Evolutionary conservation across 2,797 vertebrate genomes (phyloP), one percentile per base, ranked within the genome.

Genomic region (Microctenopoma lineatum): DNA sequence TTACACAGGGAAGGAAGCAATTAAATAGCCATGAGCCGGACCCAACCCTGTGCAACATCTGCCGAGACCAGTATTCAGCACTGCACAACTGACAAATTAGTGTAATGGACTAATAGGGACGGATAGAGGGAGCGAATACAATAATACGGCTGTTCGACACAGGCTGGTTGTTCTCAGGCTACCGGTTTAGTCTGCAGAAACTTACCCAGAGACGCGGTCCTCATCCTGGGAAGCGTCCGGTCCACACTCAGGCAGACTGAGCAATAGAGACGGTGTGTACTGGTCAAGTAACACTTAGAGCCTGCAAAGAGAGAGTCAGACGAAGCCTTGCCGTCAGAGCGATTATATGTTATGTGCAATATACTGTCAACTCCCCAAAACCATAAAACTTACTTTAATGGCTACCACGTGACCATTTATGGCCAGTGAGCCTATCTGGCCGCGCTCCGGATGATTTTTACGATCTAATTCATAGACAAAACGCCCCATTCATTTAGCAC

Each of bases 311-410:
- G 95, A 96, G 95, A 97, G 94, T 96, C 96, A 97, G 96, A 96
- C 96, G 95, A 94, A 96, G 96, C 96, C 95, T 95, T 94, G 94
- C 93, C 84, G 95, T 97, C 96, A 96, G 94, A 95, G 95, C 94
- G 96, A 99, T 98, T 99, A 98, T 98, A 98, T 97, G 96, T 98
- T 98, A 99, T 97, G 97, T 96, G 96, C 96, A 96, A 98, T 97
- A 98, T 97, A 98, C 96, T 97, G 97, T 98, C 98, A 96, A 98
- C 97, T 98, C 98, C 98, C 98, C 97, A 98, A 98, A 98, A 98
- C 98, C 98, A 99, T 99, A 99, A 99, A 99, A 98, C 96, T 97
- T 98, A 97, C 96, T 99, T 98, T 98, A 99, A 99, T 98, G 97
- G 96, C 96, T 90, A 96, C 94, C 98, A 99, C 97, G 97, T 99